Conservation (phyloP, 1,140 invertebrate species). For the Plectus sambesii region DNA sequence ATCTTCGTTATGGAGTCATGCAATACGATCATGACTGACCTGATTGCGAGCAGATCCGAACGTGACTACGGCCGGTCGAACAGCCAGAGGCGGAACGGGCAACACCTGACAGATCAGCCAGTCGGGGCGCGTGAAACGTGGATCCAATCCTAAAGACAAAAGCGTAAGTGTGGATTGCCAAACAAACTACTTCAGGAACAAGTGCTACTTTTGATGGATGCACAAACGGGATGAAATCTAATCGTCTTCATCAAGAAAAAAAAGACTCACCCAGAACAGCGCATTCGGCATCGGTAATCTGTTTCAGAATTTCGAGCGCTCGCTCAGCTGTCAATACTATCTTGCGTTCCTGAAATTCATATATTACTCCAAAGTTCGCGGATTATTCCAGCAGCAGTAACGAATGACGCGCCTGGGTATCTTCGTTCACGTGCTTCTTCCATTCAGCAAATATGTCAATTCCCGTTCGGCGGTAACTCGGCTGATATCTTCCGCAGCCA, state of each 20-base stretch:
- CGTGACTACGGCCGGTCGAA: slow-evolving; percentile 93
- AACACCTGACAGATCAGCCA: slow-evolving; percentile 98
- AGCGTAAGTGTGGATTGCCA: too few relatives aligned
- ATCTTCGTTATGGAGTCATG: too few relatives aligned
- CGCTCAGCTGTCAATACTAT: slow-evolving; percentile 81
- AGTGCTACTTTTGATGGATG: too few relatives aligned
- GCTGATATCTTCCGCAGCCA: slow-evolving; percentile 96
- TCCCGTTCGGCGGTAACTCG: slow-evolving; percentile 71
- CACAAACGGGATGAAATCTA: slow-evolving; percentile 1
- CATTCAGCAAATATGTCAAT: slow-evolving; percentile 78
- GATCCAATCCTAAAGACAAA: slow-evolving; percentile 44
- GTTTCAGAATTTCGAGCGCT: slow-evolving; percentile 89
- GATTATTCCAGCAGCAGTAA: slow-evolving; percentile 38
- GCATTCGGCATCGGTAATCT: slow-evolving; percentile 93
- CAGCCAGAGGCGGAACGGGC: slow-evolving; percentile 83
- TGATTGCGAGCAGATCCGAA: slow-evolving; percentile 93
- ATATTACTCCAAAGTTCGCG: background rate
- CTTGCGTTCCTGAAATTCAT: slow-evolving; percentile 62
- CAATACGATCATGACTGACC: too few relatives aligned
- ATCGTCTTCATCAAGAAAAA: slow-evolving; percentile 7
- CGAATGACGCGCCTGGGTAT: slow-evolving; percentile 58
- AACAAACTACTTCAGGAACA: too few relatives aligned
- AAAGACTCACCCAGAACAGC: slow-evolving; percentile 71
- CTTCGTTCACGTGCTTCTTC: slow-evolving; percentile 96
- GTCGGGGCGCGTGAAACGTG: slow-evolving; percentile 76